Conservation (phyloP, 2,888 invertebrate species). For the Chaitophorus viminalis region DNA sequence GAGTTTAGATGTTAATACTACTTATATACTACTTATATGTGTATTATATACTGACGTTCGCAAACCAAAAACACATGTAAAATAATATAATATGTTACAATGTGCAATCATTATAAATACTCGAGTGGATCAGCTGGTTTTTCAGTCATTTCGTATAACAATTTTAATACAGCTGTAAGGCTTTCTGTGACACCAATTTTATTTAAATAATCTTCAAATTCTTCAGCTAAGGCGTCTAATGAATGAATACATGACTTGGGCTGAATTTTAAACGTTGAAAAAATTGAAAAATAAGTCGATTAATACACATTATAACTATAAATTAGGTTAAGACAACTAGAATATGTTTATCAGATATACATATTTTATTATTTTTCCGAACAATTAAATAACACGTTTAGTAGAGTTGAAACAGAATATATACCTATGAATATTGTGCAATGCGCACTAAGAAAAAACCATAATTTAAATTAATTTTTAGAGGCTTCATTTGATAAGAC, state of each 20-base stretch:
- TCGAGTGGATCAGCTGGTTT: slow-evolving; percentile 30
- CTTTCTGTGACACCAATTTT: too few relatives aligned
- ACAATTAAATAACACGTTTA: too few relatives aligned
- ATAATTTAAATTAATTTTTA: background rate
- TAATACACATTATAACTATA: background rate
- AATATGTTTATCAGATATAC: background rate
- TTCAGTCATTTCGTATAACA: slow-evolving; percentile 16
- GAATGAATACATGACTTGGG: background rate
- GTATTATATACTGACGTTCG: too few relatives aligned
- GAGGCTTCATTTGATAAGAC: too few relatives aligned
- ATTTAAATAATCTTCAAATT: slow-evolving; percentile 16
- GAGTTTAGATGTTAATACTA: too few relatives aligned
- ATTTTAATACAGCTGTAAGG: background rate
- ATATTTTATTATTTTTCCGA: background rate
- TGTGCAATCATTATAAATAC: slow-evolving; percentile 3
- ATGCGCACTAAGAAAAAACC: too few relatives aligned
- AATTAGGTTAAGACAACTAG: background rate
- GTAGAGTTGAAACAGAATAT: background rate
- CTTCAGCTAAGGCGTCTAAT: background rate
- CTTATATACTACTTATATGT: too few relatives aligned
- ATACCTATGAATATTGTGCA: background rate
- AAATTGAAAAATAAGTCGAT: background rate
- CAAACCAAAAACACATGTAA: background rate
- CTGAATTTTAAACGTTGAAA: background rate
- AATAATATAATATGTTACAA: background rate